Evolutionary conservation across 1,140 invertebrate genomes (phyloP).

Genomic region (Heliconius melpomene): DNA sequence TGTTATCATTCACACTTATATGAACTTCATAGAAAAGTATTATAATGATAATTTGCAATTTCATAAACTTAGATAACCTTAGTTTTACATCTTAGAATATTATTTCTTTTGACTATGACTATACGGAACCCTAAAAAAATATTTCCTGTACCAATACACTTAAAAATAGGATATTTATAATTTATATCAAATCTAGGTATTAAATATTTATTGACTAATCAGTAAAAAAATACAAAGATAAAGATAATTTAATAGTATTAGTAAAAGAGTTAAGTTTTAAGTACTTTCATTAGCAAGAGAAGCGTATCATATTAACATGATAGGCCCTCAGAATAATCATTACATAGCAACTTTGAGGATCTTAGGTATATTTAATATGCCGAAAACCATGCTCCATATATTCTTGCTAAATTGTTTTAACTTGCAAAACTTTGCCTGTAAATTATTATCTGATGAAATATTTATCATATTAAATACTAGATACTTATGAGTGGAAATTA

Average conservation of each 20-base stretch:
- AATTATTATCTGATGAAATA: slow-evolving; percentile 3
- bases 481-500: background rate
- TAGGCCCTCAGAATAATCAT: slow-evolving; percentile 12
- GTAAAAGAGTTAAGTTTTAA: background rate
- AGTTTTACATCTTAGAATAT: too few relatives aligned
- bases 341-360: slow-evolving; percentile 8
- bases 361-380: slow-evolving; percentile 24
- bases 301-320: background rate
- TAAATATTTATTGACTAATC: too few relatives aligned
- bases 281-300: background rate
- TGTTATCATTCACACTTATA: background rate
- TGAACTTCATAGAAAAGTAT: background rate
- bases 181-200: too few relatives aligned
- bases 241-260: background rate
- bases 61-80: too few relatives aligned
- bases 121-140: too few relatives aligned
- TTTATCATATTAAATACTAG: background rate
- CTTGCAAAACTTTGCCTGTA: slow-evolving; percentile 18
- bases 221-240: too few relatives aligned
- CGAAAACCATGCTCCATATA: slow-evolving; percentile 13
- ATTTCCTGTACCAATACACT: too few relatives aligned
- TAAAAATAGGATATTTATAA: too few relatives aligned
- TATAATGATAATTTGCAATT: too few relatives aligned
- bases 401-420: slow-evolving; percentile 26
- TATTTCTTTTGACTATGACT: too few relatives aligned